These are phyloP conservation scores for Ferdinandea cuprea DNA, from an alignment of 2,888 invertebrate genomes.

Conservation along the genomic window DNA sequence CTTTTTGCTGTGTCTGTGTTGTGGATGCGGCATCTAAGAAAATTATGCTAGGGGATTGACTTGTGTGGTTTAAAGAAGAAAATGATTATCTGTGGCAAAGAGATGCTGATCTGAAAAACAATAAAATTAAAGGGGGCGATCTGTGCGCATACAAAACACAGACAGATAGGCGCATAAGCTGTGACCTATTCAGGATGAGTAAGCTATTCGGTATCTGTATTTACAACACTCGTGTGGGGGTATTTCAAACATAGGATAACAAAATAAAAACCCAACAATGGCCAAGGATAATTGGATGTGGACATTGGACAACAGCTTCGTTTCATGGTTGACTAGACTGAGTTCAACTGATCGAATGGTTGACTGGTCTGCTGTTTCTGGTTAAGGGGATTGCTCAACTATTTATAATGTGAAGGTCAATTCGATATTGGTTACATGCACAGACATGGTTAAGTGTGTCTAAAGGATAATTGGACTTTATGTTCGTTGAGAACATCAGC, in stretches of 20 bases:
- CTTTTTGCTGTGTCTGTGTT: not conserved
- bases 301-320: not conserved
- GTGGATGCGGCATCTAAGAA: not conserved
- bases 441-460: no score
- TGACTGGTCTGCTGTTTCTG: not conserved
- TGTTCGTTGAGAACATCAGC: no score
- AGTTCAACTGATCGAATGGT: no score
- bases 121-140: not conserved
- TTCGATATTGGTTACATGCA: no score
- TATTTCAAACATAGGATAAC: no score
- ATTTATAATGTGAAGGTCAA: no score
- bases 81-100: not conserved
- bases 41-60: conserved; percentile 15
- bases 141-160: not conserved
- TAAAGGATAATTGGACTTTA: no score
- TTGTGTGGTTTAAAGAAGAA: not conserved
- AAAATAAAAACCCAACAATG: not conserved
- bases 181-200: not conserved
- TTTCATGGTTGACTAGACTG: not conserved
- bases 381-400: no score
- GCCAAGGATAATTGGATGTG: not conserved
- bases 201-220: not conserved
- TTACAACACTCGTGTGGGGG: no score
- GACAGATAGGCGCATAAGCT: not conserved
- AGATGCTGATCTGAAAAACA: conserved; percentile 5